These are phyloP conservation scores for Drosophila azteca DNA, from an alignment of 1,140 invertebrate species.

Conservation along the genomic window DNA sequence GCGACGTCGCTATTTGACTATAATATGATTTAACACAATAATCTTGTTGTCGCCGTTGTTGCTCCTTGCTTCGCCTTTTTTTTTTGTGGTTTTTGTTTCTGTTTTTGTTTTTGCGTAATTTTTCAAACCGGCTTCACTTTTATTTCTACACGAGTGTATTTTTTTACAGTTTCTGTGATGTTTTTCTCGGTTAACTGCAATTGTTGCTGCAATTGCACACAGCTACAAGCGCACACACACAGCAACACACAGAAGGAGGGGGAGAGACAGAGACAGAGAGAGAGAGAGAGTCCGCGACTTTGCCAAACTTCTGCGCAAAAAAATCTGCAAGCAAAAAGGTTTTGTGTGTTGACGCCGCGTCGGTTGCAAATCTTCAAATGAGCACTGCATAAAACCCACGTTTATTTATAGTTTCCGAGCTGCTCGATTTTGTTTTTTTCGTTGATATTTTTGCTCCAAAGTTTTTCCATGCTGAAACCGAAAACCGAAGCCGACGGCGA, in stretches of 20 bases:
- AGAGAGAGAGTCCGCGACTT: constrained; percentile 1
- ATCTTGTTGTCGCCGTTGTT: constrained; percentile 56
- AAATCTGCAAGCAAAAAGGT: constrained; percentile 37
- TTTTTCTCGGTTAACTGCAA: constrained; percentile 77
- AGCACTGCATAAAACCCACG: constrained; percentile 71
- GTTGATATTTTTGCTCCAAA: constrained; percentile 41
- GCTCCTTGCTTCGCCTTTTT: neutral
- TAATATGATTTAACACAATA: constrained; percentile 53
- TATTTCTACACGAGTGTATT: constrained; percentile 65
- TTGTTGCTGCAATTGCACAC: constrained; percentile 75
- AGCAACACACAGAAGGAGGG: constrained; percentile 15
- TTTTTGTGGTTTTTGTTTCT: neutral
- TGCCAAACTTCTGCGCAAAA: constrained; percentile 55
- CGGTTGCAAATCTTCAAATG: constrained; percentile 82
- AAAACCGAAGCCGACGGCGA: constrained; percentile 8
- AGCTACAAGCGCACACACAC: constrained; percentile 19
- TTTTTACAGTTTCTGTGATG: constrained; percentile 29
- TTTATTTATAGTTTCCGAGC: constrained; percentile 83
- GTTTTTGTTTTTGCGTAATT: constrained; percentile 68
- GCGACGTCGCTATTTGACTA: constrained; percentile 30
- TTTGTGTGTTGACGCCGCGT: constrained; percentile 56
- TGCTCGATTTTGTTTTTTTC: constrained; percentile 28
- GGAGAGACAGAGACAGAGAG: no score
- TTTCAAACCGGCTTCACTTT: constrained; percentile 79
- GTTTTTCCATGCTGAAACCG: constrained; percentile 65